phyloP scores from a whole-genome alignment of 2,113 vertebrate species.

The Bothrops jararaca region DNA sequence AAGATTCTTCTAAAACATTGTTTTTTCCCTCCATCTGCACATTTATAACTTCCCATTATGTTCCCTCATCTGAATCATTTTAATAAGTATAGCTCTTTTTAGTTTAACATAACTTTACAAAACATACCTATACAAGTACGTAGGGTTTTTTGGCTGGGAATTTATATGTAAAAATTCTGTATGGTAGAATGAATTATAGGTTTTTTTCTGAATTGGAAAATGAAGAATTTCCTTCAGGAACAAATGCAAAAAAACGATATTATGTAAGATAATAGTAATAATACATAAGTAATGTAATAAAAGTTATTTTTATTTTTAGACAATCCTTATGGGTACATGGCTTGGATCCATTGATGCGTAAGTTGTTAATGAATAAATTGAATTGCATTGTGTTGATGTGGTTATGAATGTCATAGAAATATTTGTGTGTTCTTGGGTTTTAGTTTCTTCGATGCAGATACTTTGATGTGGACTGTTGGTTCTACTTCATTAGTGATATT shows the following conservation, averaged over 20 bases:
- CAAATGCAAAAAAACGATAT: neutral
- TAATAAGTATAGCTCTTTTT: neutral
- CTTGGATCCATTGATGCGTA: slow-evolving; percentile 75
- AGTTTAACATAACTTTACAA: neutral
- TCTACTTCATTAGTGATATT: slow-evolving; percentile 73
- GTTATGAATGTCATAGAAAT: neutral
- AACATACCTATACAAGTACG: neutral
- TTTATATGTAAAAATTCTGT: neutral
- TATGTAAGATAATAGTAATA: neutral
- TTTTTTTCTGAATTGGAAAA: neutral
- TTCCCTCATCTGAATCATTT: neutral
- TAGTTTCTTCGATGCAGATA: slow-evolving; percentile 68
- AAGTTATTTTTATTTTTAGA: slow-evolving; percentile 58
- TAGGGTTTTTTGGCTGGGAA: neutral
- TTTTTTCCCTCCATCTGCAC: neutral
- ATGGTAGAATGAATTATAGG: neutral
- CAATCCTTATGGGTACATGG: slow-evolving; percentile 71
- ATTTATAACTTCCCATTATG: neutral
- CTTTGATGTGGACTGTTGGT: slow-evolving; percentile 75
- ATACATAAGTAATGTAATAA: neutral
- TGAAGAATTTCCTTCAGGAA: neutral
- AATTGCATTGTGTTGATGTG: neutral
- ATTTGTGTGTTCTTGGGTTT: slow-evolving; percentile 37
- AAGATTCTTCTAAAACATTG: neutral
- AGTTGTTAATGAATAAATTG: slow-evolving; percentile 53